Percentiles rank a stretch among this genome's conserved stretches.
These are phyloP conservation scores for Drosophila phalerata DNA, from an alignment of 2,888 invertebrate species.

Conservation along the genomic window DNA sequence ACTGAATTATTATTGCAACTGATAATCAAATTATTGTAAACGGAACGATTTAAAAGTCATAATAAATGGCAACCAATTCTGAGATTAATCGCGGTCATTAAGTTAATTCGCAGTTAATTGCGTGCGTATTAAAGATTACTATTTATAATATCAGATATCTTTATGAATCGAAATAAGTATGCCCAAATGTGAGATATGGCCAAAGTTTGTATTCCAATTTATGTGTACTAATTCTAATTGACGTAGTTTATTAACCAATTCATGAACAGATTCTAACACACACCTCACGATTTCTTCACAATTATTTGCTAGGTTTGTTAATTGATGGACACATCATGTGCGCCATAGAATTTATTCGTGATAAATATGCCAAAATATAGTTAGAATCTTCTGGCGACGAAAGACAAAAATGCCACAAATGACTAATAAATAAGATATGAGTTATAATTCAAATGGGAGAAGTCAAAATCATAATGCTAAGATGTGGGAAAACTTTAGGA, in stretches of 20 bases:
- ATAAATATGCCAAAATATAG: constrained; percentile 30
- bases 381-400: not conserved
- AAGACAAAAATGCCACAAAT: not conserved
- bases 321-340: constrained; percentile 35
- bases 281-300: constrained; percentile 44
- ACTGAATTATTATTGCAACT: not conserved
- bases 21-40: constrained; percentile 12
- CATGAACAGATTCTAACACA: constrained; percentile 50
- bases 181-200: not conserved
- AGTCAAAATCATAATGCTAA: not conserved
- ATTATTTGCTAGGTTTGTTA: constrained; percentile 40
- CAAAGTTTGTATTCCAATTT: constrained; percentile 16
- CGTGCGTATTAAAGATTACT: constrained; percentile 17
- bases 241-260: constrained; percentile 68
- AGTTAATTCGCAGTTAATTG: constrained; percentile 46
- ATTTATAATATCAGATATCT: constrained; percentile 32
- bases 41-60: constrained; percentile 5
- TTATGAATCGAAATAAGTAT: constrained; percentile 15
- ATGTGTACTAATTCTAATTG: constrained; percentile 49
- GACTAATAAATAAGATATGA: not conserved
- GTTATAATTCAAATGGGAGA: not conserved
- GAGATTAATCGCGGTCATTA: constrained; percentile 27
- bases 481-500: not conserved
- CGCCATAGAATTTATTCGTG: constrained; percentile 12
- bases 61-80: constrained; percentile 2